Conservation (phyloP, 2,113 vertebrate species). For the Urocolius indicus region DNA sequence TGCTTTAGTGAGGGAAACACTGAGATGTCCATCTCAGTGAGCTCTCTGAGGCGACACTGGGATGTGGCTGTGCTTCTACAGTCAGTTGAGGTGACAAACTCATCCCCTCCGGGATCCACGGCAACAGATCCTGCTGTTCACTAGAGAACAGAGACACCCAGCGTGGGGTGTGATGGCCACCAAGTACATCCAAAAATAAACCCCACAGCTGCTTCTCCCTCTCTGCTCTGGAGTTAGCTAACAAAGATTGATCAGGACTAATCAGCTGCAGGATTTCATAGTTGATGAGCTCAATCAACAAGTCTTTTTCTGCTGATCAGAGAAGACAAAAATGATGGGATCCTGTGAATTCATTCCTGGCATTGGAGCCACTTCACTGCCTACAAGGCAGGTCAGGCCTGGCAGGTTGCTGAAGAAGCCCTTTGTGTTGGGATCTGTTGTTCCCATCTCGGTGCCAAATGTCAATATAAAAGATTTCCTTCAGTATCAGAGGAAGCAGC, state of each 20-base stretch:
- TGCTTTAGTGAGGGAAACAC: background rate
- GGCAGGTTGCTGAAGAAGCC: background rate
- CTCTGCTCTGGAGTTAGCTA: background rate
- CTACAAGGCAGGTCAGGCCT: background rate
- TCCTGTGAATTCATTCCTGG: background rate
- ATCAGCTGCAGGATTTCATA: background rate
- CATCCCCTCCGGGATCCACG: background rate
- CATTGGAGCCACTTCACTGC: background rate
- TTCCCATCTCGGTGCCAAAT: background rate
- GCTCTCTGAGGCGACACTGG: accelerated
- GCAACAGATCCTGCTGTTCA: background rate
- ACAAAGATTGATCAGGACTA: background rate
- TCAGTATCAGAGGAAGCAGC: background rate
- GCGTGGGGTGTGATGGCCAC: background rate
- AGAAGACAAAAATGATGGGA: background rate
- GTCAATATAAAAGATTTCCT: background rate
- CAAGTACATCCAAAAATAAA: background rate
- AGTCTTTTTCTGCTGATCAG: background rate
- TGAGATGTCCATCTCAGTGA: background rate
- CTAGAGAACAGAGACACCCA: background rate
- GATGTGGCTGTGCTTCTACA: background rate
- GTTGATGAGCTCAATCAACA: background rate
- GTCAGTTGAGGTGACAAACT: background rate
- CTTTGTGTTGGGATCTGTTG: background rate
- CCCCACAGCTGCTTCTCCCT: background rate